phyloP scores from a whole-genome alignment of 2,888 invertebrate genomes.

The Spilarctia lutea region DNA sequence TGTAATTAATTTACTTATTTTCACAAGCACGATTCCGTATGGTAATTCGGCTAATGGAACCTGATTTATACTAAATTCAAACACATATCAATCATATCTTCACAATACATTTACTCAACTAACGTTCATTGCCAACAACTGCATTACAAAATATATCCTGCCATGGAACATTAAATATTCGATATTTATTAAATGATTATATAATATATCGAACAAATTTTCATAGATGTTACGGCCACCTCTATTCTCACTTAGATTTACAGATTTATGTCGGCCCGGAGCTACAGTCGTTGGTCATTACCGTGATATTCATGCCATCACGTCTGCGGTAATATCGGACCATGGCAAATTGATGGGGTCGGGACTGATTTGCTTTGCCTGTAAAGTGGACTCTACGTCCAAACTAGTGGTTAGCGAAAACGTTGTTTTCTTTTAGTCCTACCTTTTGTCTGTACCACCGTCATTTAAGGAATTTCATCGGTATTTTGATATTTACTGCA shows the following conservation, averaged over 20 bases:
- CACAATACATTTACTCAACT: too few relatives aligned
- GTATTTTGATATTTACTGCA: neutral
- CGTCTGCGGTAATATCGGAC: conserved; percentile 59
- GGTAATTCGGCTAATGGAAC: too few relatives aligned
- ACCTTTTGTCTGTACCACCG: neutral
- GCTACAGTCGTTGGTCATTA: conserved; percentile 57
- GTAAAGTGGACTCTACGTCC: conserved; percentile 53
- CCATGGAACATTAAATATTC: too few relatives aligned
- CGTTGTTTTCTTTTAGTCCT: neutral
- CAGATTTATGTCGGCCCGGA: conserved; percentile 61
- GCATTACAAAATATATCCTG: too few relatives aligned
- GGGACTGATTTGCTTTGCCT: conserved; percentile 53
- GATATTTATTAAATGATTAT: neutral
- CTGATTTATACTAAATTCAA: too few relatives aligned
- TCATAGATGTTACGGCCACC: conserved; percentile 13
- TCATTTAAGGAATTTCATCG: neutral
- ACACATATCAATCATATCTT: too few relatives aligned
- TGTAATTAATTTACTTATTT: too few relatives aligned
- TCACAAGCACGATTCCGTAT: too few relatives aligned
- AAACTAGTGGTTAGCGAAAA: conserved; percentile 46
- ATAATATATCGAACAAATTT: neutral
- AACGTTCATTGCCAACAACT: too few relatives aligned
- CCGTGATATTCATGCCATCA: conserved; percentile 60
- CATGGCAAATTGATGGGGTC: conserved; percentile 47
- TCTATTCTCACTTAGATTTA: conserved; percentile 52